Evolutionary conservation across 1,140 invertebrate genomes (phyloP), one percentile per base, ranked within the genome.

Genomic region (Aphelinus atriplicis): DNA sequence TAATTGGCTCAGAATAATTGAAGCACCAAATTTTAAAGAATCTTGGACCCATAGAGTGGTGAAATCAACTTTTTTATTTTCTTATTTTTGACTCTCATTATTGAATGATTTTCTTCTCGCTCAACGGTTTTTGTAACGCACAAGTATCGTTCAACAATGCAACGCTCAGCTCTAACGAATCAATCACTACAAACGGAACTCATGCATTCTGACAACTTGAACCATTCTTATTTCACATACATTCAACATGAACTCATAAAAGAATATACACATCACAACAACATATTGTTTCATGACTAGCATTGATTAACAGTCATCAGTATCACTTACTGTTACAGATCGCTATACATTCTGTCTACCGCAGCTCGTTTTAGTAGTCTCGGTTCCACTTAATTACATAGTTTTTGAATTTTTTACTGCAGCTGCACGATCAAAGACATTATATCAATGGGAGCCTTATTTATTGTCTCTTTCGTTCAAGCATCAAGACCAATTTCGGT

Each of bases 201-300:
- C 48, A 46, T 57, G 7, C 45, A 7, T 61, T 62, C 50, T 7
- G 47, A 70, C 53, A 7, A 63, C 51, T 46, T 51, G 63, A 46
- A 55, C 57, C 6, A 26, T 74, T 9, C 62, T 46, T 9, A 7
- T 58, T 60, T 53, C 53, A 70, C 72, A 70, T 73, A 78, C 70
- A 76, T 78, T 56, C 60, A 76, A 76, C 75, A 78, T 82, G 81
- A 79, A 83, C 71, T 77, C 72, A 80, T 84, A 83, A 71, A 83
- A 84, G 82, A 84, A 84, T 84, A 84, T 78, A 79, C 55, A 70
- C 43, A 48, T 63, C 64, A 43, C 75, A 77, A 62, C 48, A 57
- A 73, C 66, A 76, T 76, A 65, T 63, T 61, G 68, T 57, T 70
- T 75, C 4, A 58, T 58, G 67, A 76, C 46, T 61, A 57, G 45